These are phyloP conservation scores for Brachionus plicatilis DNA, from an alignment of 1,140 invertebrate species.

Conservation along the genomic window DNA sequence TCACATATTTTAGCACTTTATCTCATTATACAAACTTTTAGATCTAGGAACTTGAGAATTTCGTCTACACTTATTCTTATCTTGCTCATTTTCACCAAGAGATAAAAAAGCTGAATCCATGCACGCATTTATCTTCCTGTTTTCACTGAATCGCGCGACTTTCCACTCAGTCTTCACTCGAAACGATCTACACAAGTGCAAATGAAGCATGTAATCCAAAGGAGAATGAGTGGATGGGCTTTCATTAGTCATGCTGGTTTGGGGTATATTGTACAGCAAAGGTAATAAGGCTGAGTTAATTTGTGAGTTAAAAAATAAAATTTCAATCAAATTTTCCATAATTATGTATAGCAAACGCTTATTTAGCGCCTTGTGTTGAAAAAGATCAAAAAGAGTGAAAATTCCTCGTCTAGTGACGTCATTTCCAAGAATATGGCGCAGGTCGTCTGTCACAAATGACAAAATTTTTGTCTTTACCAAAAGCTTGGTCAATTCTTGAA, in stretches of 20 bases:
- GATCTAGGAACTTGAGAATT: background rate
- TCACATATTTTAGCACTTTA: background rate
- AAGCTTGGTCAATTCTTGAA: conserved; percentile 71
- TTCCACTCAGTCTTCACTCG: conserved; percentile 21
- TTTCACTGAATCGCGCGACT: background rate
- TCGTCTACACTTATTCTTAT: background rate
- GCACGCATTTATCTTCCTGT: background rate
- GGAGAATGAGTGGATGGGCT: background rate
- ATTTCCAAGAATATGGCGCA: conserved; percentile 81
- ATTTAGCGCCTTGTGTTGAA: conserved; percentile 78
- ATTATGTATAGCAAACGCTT: conserved; percentile 77
- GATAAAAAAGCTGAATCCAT: background rate
- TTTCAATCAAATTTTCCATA: conserved; percentile 71
- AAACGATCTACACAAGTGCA: conserved; percentile 25
- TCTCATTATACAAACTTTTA: conserved; percentile 4
- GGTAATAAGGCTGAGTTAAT: background rate
- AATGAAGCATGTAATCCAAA: background rate
- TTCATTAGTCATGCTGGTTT: background rate
- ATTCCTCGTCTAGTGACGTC: conserved; percentile 80
- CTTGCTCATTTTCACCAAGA: background rate
- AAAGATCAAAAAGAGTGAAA: conserved; percentile 75
- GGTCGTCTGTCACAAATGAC: conserved; percentile 69
- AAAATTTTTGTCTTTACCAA: conserved; percentile 77
- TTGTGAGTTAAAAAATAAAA: conserved; percentile 60
- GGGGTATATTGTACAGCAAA: background rate